phyloP scores from a whole-genome alignment of 2,113 vertebrate genomes.

The Silurus glanis region DNA sequence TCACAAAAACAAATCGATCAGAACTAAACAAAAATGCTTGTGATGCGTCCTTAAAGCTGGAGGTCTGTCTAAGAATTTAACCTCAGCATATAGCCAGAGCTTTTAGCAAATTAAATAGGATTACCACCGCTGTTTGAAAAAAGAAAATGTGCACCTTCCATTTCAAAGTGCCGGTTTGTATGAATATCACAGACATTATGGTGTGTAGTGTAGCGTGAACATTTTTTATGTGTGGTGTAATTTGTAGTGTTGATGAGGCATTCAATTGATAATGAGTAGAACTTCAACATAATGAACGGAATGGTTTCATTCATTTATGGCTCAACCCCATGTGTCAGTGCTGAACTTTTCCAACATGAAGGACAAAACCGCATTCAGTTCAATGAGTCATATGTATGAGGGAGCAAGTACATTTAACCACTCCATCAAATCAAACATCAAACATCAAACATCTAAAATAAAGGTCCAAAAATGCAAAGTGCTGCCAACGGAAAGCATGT shows the following conservation, averaged over 20 bases:
- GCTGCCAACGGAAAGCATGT: conserved; percentile 6
- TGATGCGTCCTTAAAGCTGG: background rate
- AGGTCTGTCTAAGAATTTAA: background rate
- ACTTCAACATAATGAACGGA: background rate
- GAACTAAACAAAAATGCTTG: background rate
- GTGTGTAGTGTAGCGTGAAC: conserved; percentile 1
- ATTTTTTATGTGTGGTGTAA: background rate
- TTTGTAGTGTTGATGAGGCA: conserved; percentile 17
- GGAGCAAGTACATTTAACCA: conserved; percentile 43
- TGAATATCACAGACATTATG: background rate
- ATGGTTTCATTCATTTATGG: conserved; percentile 22
- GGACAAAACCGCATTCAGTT: conserved; percentile 12
- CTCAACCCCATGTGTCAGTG: background rate
- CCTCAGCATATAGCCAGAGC: background rate
- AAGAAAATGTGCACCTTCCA: background rate
- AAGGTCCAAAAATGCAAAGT: conserved; percentile 25
- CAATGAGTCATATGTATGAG: background rate
- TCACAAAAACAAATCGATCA: background rate
- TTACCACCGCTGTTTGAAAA: background rate
- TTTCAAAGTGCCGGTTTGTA: background rate
- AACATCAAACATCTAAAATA: conserved; percentile 24
- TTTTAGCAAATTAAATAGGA: conserved; percentile 2
- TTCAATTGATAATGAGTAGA: background rate
- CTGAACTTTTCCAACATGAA: background rate
- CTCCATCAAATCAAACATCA: no score